phyloP scores from a whole-genome alignment of 1,140 invertebrate species.

The Dufourea novaeangliae region DNA sequence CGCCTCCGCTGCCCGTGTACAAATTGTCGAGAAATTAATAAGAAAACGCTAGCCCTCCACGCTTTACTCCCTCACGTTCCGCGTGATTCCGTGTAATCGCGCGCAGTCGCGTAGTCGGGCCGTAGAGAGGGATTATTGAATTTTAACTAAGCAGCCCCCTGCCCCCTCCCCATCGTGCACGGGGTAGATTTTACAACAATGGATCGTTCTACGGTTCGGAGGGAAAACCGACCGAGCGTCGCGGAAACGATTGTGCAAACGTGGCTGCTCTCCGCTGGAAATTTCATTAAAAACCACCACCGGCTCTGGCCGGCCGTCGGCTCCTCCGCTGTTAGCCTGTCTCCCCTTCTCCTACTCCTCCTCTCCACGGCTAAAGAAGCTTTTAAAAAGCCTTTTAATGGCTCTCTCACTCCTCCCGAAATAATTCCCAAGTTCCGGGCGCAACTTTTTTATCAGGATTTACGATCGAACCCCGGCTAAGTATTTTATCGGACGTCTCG shows the following conservation, averaged over 20 bases:
- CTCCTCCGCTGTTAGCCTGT: too few species aligned
- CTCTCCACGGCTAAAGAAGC: constrained; percentile 26
- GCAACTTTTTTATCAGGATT: constrained; percentile 26
- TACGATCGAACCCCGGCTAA: constrained; percentile 24
- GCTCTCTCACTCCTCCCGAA: constrained; percentile 15
- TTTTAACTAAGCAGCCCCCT: constrained; percentile 21
- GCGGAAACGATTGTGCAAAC: constrained; percentile 36
- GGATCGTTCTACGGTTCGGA: not conserved
- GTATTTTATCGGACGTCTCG: constrained; percentile 13
- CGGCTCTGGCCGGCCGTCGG: not conserved
- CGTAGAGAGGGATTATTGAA: constrained; percentile 29
- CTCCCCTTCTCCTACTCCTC: too few species aligned
- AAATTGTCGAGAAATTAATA: constrained; percentile 35
- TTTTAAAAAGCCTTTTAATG: constrained; percentile 46
- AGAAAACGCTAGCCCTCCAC: constrained; percentile 9
- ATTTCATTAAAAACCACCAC: constrained; percentile 35
- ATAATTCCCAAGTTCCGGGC: constrained; percentile 31
- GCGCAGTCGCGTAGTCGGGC: not conserved
- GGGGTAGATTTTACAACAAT: constrained; percentile 24
- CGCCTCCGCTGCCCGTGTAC: not conserved
- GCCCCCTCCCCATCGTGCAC: too few species aligned
- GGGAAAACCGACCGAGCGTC: not conserved
- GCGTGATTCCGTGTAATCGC: not conserved
- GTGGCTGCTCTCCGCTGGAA: constrained; percentile 31
- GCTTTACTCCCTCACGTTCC: not conserved